Evolutionary conservation across 2,113 vertebrate species (phyloP).

Genomic region (Scophthalmus maximus): DNA sequence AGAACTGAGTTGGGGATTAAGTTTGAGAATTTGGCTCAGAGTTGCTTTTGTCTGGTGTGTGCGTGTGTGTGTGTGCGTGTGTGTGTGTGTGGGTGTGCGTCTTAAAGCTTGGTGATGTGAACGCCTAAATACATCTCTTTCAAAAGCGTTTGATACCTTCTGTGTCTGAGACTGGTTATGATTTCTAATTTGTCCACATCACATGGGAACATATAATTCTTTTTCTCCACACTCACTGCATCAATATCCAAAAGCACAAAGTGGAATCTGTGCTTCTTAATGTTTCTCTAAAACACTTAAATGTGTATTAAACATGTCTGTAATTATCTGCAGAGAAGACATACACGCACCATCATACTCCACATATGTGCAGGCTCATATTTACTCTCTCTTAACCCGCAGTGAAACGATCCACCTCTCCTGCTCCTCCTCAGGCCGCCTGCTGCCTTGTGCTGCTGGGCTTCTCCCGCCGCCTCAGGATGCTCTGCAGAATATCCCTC

Average conservation of each 20-base stretch:
- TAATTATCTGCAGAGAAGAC: constrained; percentile 11
- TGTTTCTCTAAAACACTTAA: constrained; percentile 1
- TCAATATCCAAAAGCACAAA: constrained; percentile 1
- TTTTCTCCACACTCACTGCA: constrained; percentile 7
- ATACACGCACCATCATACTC: not conserved
- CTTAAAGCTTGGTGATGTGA: no score
- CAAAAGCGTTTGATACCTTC: no score
- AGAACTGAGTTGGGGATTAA: constrained; percentile 72
- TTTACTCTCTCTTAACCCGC: constrained; percentile 11
- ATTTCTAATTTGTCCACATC: constrained; percentile 29
- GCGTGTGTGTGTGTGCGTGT: constrained; percentile 2
- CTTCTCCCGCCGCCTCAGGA: constrained; percentile 47
- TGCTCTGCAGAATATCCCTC: constrained; percentile 54
- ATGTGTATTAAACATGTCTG: not conserved
- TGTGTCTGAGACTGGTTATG: not conserved
- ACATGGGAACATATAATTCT: constrained; percentile 23
- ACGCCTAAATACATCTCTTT: no score
- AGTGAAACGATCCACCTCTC: constrained; percentile 33
- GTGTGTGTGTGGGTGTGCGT: constrained; percentile 1
- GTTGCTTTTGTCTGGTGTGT: constrained; percentile 58
- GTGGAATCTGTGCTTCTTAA: constrained; percentile 1
- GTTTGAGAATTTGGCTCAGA: constrained; percentile 59
- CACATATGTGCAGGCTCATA: not conserved
- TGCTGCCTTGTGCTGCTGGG: constrained; percentile 3
- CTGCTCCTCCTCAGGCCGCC: constrained; percentile 30